Conservation (phyloP, 2,888 invertebrate genomes). For the Acleris emargana region DNA sequence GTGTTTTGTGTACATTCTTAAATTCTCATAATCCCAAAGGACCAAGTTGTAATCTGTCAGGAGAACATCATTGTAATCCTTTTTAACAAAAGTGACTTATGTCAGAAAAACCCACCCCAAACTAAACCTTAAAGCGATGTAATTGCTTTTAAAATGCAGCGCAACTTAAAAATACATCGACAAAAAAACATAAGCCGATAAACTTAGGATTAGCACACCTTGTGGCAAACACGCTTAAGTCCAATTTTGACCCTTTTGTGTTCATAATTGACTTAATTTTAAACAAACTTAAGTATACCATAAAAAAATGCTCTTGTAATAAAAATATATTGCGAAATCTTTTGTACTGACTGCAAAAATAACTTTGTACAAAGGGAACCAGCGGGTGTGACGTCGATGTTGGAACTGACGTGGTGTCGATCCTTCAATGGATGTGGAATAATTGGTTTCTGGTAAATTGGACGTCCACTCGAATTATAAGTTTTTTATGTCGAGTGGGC, state of each 20-base stretch:
- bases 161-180: slow-evolving; percentile 9
- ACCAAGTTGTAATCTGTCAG: slow-evolving; percentile 28
- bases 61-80: not conserved
- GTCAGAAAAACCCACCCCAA: not conserved
- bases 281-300: slow-evolving; percentile 6
- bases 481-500: slow-evolving; percentile 14
- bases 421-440: slow-evolving; percentile 32
- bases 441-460: slow-evolving; percentile 32
- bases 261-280: slow-evolving; percentile 36
- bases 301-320: not conserved
- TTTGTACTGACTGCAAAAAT: slow-evolving; percentile 1
- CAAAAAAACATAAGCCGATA: slow-evolving; percentile 30
- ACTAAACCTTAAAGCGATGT: not conserved
- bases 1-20: slow-evolving; percentile 14
- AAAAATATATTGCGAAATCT: not conserved
- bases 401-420: slow-evolving; percentile 28
- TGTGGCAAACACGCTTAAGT: slow-evolving; percentile 32
- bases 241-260: slow-evolving; percentile 34
- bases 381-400: slow-evolving; percentile 34
- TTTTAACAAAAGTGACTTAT: not conserved
- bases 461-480: slow-evolving; percentile 28
- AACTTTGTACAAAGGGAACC: slow-evolving; percentile 14
- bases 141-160: not conserved
- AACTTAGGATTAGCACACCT: slow-evolving; percentile 34
- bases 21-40: slow-evolving; percentile 18